Evolutionary conservation across 1,140 invertebrate genomes (phyloP).

Genomic region (Zophobas morio): DNA sequence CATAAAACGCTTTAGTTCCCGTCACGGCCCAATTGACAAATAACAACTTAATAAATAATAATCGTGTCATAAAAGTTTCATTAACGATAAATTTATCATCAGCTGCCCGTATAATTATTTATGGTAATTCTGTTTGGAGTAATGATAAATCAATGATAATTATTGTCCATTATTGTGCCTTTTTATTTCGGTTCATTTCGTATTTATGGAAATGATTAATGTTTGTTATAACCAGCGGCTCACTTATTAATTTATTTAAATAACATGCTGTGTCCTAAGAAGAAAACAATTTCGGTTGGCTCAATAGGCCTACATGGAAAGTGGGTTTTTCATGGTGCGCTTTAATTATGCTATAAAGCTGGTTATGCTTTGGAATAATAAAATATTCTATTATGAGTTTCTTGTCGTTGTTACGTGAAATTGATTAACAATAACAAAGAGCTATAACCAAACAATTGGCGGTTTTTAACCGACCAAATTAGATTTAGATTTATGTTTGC

Average conservation of each 20-base stretch:
- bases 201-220: slow-evolving; percentile 38
- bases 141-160: slow-evolving; percentile 42
- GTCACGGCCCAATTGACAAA: background rate
- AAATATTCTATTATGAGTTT: slow-evolving; percentile 34
- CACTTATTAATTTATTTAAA: slow-evolving; percentile 31
- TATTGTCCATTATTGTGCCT: slow-evolving; percentile 30
- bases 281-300: slow-evolving; percentile 12
- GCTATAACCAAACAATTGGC: background rate
- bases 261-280: background rate
- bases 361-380: slow-evolving; percentile 30
- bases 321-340: slow-evolving; percentile 25
- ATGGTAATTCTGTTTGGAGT: slow-evolving; percentile 16
- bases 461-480: too few species aligned
- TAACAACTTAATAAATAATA: slow-evolving; percentile 39
- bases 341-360: slow-evolving; percentile 29
- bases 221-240: slow-evolving; percentile 24
- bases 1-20: too few species aligned
- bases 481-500: too few species aligned
- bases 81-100: slow-evolving; percentile 34
- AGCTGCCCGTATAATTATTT: slow-evolving; percentile 16
- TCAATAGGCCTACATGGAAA: slow-evolving; percentile 13
- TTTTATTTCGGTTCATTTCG: slow-evolving; percentile 17
- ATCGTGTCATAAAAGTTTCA: slow-evolving; percentile 25
- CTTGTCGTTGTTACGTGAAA: slow-evolving; percentile 21
- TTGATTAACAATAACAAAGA: background rate